Percentiles rank a stretch among this genome's conserved stretches.
Evolutionary conservation across 2,888 invertebrate species (phyloP).

Genomic region (Eristalis pertinax): DNA sequence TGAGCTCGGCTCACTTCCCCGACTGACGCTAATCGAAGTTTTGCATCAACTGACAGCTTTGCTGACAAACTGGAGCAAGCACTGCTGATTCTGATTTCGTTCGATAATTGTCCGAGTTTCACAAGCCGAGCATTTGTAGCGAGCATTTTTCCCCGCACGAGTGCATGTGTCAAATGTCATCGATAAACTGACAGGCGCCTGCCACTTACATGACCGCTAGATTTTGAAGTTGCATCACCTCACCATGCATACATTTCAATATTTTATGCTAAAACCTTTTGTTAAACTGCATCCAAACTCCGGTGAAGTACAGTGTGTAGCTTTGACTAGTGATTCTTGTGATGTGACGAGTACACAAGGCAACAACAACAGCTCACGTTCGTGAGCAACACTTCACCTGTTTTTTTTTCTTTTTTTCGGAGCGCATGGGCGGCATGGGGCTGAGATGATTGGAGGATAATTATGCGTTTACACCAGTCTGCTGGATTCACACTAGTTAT

Average conservation of each 20-base stretch:
- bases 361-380: slow-evolving; percentile 1
- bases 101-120: slow-evolving; percentile 1
- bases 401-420: too few species aligned
- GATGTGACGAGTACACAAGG: background rate
- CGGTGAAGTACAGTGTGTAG: background rate
- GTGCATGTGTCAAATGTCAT: slow-evolving; percentile 11
- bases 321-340: background rate
- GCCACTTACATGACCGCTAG: background rate
- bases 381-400: slow-evolving; percentile 28
- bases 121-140: slow-evolving; percentile 1
- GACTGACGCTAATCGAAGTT: slow-evolving; percentile 26
- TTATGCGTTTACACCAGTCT: slow-evolving; percentile 48
- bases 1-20: slow-evolving; percentile 5
- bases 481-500: slow-evolving; percentile 51
- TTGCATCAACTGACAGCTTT: slow-evolving; percentile 30
- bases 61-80: slow-evolving; percentile 49
- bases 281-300: slow-evolving; percentile 1
- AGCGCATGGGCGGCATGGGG: slow-evolving; percentile 14
- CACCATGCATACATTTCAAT: slow-evolving; percentile 31
- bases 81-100: slow-evolving; percentile 4
- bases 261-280: slow-evolving; percentile 41
- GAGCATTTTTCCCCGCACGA: background rate
- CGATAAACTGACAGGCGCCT: background rate
- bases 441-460: slow-evolving; percentile 36
- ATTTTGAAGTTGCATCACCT: slow-evolving; percentile 23